Conservation (phyloP, 2,797 vertebrate species). For the Sternotherus odoratus region DNA sequence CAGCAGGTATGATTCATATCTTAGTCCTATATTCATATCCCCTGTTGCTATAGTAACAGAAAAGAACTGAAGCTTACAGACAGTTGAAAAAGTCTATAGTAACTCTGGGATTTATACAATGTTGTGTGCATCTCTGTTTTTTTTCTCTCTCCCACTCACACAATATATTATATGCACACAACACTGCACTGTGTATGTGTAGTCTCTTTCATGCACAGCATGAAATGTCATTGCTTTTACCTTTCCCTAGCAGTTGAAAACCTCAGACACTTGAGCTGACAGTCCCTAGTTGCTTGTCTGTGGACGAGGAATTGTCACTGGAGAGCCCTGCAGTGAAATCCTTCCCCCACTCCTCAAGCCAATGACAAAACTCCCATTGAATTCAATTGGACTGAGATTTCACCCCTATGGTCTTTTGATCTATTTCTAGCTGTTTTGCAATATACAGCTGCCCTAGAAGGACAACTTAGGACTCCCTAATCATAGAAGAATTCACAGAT, state of each 20-base stretch:
- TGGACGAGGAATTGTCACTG: background rate
- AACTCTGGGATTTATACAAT: background rate
- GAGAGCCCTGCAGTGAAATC: background rate
- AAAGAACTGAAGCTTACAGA: constrained; percentile 12
- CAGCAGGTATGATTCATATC: constrained; percentile 7
- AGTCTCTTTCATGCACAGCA: too few species aligned
- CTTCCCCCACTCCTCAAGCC: background rate
- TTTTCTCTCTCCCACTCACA: background rate
- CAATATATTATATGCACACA: accelerated
- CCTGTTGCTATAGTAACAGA: constrained; percentile 67
- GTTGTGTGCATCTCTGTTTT: background rate
- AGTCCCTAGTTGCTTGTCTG: background rate
- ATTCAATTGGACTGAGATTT: background rate
- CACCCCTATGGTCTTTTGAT: background rate
- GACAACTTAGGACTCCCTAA: accelerated
- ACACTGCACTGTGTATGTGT: background rate
- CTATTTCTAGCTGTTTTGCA: background rate
- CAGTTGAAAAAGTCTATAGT: background rate
- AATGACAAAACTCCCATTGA: background rate
- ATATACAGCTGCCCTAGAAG: background rate
- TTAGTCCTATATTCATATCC: background rate
- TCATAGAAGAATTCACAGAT: background rate
- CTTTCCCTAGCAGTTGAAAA: background rate
- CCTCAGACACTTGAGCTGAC: background rate
- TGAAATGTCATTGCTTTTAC: accelerated